These are phyloP conservation scores for Orchesella cincta DNA, from an alignment of 1,140 invertebrate species.

Conservation along the genomic window DNA sequence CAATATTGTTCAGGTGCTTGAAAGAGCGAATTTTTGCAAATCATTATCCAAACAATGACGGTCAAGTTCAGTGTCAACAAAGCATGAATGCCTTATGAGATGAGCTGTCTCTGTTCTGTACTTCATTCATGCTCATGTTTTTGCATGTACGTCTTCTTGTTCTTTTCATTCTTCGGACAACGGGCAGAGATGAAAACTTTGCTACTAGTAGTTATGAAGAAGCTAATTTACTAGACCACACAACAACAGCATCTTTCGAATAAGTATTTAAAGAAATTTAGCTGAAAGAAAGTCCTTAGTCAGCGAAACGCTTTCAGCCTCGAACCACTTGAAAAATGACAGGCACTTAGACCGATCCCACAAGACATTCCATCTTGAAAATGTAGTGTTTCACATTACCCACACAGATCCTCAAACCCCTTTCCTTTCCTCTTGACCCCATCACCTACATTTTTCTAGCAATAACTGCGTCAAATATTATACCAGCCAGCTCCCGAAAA, in stretches of 20 bases:
- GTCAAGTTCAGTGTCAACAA: constrained; percentile 22
- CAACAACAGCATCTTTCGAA: too few species aligned
- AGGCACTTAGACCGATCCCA: not conserved
- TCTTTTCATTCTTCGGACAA: too few species aligned
- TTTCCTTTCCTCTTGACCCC: not conserved
- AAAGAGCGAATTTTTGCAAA: not conserved
- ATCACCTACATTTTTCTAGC: too few species aligned
- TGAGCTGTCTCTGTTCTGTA: too few species aligned
- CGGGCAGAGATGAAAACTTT: too few species aligned
- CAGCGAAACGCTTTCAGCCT: not conserved
- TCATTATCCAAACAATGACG: constrained; percentile 20
- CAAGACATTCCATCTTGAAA: not conserved
- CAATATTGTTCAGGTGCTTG: not conserved
- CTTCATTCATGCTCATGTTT: too few species aligned
- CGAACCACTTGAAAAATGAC: not conserved
- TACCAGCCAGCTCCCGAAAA: too few species aligned
- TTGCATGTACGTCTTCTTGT: too few species aligned
- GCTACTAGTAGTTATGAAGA: too few species aligned
- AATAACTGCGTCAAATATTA: too few species aligned
- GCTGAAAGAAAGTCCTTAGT: not conserved
- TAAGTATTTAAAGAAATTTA: not conserved
- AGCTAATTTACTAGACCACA: too few species aligned
- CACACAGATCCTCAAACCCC: not conserved
- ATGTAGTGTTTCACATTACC: not conserved
- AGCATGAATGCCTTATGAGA: too few species aligned